Conservation (phyloP, 2,797 vertebrate species). For the Lithobates sylvaticus region DNA sequence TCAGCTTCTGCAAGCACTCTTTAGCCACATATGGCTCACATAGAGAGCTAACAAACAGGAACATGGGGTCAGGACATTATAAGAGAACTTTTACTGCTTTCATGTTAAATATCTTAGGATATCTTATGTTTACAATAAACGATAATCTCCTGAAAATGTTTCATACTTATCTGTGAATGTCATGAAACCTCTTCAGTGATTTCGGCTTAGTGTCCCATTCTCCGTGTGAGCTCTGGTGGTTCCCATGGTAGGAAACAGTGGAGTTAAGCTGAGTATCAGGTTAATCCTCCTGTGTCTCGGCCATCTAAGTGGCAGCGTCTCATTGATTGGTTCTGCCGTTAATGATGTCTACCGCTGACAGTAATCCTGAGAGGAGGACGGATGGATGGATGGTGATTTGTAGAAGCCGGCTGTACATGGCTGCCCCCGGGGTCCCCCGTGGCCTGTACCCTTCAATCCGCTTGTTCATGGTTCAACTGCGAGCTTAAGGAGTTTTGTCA, state of each 20-base stretch:
- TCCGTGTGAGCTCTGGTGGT: neutral
- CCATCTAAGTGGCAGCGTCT: neutral
- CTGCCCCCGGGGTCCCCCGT: neutral
- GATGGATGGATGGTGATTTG: neutral
- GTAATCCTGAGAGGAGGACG: neutral
- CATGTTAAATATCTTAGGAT: no score
- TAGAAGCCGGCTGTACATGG: neutral
- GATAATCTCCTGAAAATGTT: no score
- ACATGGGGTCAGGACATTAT: no score
- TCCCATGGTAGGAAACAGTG: neutral
- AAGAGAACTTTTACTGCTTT: no score
- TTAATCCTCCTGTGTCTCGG: neutral
- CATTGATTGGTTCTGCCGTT: neutral
- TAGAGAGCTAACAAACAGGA: no score
- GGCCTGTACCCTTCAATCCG: neutral
- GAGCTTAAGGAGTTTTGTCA: slow-evolving; percentile 9
- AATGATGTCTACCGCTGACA: neutral
- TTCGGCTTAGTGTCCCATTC: no score
- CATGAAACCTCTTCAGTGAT: no score
- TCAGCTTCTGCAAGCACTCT: no score
- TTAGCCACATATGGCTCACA: no score
- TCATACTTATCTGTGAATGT: no score
- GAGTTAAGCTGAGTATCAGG: neutral
- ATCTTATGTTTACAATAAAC: neutral
- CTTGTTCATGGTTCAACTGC: neutral